Percentiles rank a stretch among this genome's conserved stretches.
Conservation (phyloP, 1,140 invertebrate genomes). For the Diachasmimorpha longicaudata region DNA sequence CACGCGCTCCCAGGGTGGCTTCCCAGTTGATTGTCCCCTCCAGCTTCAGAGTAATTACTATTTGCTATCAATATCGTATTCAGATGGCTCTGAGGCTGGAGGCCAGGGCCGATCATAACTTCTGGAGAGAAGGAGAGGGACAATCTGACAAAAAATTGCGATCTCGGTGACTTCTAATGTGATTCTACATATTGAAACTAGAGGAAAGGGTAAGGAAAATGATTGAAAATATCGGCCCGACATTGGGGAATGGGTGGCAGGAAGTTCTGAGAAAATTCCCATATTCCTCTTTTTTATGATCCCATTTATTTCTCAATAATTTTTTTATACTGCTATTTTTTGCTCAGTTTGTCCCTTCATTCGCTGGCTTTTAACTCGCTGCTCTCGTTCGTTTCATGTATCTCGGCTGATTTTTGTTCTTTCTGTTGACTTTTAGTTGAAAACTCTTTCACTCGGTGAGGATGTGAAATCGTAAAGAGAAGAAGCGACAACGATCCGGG, state of each 20-base stretch:
- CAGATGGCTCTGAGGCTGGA: too few relatives aligned
- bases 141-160: too few relatives aligned
- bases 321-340: neutral
- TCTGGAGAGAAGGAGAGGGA: too few relatives aligned
- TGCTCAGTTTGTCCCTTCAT: neutral
- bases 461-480: slow-evolving; percentile 30
- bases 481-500: slow-evolving; percentile 30
- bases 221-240: too few relatives aligned
- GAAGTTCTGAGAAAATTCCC: neutral
- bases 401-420: neutral
- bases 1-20: slow-evolving; percentile 13
- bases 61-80: too few relatives aligned
- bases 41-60: too few relatives aligned
- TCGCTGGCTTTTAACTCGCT: too few relatives aligned
- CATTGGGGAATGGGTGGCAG: too few relatives aligned
- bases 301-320: neutral
- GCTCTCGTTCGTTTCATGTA: neutral
- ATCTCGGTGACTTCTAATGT: too few relatives aligned
- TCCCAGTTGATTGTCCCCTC: neutral
- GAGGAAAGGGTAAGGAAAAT: too few relatives aligned
- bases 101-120: too few relatives aligned
- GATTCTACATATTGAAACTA: too few relatives aligned
- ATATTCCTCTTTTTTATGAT: slow-evolving; percentile 6
- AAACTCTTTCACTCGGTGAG: neutral
- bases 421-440: neutral